A percentile compares a stretch with the other conserved stretches of the same genome.
Conservation (phyloP, 2,888 invertebrate species). For the Cataglyphis albicans region DNA sequence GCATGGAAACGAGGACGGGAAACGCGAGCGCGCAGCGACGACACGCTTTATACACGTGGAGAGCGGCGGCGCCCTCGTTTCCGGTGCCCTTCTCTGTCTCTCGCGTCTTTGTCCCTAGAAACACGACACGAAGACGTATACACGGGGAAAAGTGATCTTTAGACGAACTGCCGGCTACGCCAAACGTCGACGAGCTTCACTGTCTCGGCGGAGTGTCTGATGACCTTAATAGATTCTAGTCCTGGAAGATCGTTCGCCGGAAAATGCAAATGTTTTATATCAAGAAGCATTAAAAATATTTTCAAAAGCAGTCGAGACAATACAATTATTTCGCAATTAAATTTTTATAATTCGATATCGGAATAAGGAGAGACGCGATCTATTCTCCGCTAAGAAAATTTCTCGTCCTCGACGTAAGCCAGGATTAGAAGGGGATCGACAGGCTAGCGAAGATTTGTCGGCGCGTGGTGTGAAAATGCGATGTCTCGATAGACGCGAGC, state of each 20-base stretch:
- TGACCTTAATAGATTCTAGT: slow-evolving; percentile 32
- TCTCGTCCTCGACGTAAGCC: background rate
- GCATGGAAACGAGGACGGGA: slow-evolving; percentile 73
- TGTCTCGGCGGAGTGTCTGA: slow-evolving; percentile 27
- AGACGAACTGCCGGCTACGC: slow-evolving; percentile 69
- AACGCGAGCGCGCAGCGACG: slow-evolving; percentile 39
- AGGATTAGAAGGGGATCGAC: background rate
- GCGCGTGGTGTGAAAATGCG: slow-evolving; percentile 62
- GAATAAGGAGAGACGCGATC: background rate
- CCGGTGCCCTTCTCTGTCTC: slow-evolving; percentile 75
- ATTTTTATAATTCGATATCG: background rate
- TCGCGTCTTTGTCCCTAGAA: slow-evolving; percentile 76
- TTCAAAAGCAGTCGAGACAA: background rate
- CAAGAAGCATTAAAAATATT: background rate
- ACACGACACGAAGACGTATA: slow-evolving; percentile 81
- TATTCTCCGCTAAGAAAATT: background rate
- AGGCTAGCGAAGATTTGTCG: slow-evolving; percentile 55
- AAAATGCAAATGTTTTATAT: background rate
- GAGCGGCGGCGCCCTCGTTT: slow-evolving; percentile 68
- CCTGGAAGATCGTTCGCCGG: slow-evolving; percentile 25
- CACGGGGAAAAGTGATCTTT: slow-evolving; percentile 76
- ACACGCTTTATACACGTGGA: slow-evolving; percentile 29
- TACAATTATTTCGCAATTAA: background rate
- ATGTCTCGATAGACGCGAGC: slow-evolving; percentile 80
- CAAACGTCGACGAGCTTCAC: slow-evolving; percentile 63